Percentiles rank a stretch among this genome's conserved stretches.
phyloP scores from a whole-genome alignment of 2,113 vertebrate genomes.

The Entelurus aequoreus region DNA sequence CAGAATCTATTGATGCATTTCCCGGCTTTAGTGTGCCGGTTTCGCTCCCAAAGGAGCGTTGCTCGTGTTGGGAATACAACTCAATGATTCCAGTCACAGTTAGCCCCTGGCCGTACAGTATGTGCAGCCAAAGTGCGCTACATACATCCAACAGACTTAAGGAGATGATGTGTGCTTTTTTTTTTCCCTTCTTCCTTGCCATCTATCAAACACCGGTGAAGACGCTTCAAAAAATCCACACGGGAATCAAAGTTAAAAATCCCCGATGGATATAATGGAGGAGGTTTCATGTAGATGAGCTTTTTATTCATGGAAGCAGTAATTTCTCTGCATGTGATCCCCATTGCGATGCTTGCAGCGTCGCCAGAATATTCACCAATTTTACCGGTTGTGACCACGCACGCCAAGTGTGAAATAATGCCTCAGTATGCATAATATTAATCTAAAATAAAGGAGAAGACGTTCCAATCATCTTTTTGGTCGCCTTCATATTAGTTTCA shows the following conservation, averaged over 20 bases:
- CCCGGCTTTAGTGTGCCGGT: conserved; percentile 26
- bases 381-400: conserved; percentile 8
- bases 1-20: conserved; percentile 44
- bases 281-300: conserved; percentile 13
- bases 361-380: conserved; percentile 23
- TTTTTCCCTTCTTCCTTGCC: conserved; percentile 16
- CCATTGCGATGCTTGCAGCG: conserved; percentile 19
- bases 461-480: conserved; percentile 8
- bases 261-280: conserved; percentile 5
- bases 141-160: conserved; percentile 28
- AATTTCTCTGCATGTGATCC: neutral
- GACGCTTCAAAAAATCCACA: conserved; percentile 38
- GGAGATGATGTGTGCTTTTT: conserved; percentile 32
- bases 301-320: conserved; percentile 16
- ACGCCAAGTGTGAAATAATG: conserved; percentile 28
- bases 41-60: conserved; percentile 43
- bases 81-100: conserved; percentile 48
- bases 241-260: conserved; percentile 1
- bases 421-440: conserved; percentile 16
- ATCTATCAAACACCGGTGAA: conserved; percentile 35
- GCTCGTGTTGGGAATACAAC: conserved; percentile 42
- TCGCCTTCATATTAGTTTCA: neutral
- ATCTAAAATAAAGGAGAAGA: conserved; percentile 21
- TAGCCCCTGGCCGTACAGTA: conserved; percentile 38
- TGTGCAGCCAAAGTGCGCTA: conserved; percentile 40